These are phyloP conservation scores for Candoia aspera DNA, from an alignment of 2,113 vertebrate genomes.

Conservation along the genomic window DNA sequence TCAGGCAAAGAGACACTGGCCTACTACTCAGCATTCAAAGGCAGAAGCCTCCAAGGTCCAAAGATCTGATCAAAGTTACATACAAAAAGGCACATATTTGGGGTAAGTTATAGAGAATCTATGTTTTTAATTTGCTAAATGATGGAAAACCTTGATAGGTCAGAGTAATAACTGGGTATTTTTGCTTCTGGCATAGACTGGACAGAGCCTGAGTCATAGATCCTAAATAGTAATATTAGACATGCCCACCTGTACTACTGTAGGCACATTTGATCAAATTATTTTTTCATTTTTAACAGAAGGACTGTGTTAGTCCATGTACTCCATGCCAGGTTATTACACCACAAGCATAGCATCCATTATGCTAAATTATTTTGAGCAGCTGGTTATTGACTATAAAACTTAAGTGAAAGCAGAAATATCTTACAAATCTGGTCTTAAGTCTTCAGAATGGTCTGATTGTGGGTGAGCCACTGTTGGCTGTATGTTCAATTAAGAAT, in stretches of 20 bases:
- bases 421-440: conserved; percentile 61
- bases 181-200: not conserved
- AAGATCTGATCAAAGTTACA: not conserved
- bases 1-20: not conserved
- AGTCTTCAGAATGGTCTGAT: conserved; percentile 32
- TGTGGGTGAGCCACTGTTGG: conserved; percentile 60
- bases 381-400: conserved; percentile 45
- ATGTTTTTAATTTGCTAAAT: not conserved
- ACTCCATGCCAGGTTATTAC: conserved; percentile 11
- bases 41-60: not conserved
- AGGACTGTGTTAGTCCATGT: not conserved
- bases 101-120: not conserved
- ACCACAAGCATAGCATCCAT: conserved; percentile 27
- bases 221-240: not conserved
- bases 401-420: conserved; percentile 47
- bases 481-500: conserved; percentile 65
- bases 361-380: conserved; percentile 34
- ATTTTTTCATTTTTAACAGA: not conserved
- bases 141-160: not conserved
- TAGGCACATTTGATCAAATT: not conserved
- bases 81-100: not conserved
- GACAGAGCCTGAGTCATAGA: not conserved
- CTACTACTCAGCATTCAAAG: not conserved
- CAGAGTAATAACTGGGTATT: not conserved
- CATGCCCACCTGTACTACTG: not conserved